These are phyloP conservation scores for Lucinisca nassula DNA, from an alignment of 2,888 invertebrate genomes.

Conservation along the genomic window DNA sequence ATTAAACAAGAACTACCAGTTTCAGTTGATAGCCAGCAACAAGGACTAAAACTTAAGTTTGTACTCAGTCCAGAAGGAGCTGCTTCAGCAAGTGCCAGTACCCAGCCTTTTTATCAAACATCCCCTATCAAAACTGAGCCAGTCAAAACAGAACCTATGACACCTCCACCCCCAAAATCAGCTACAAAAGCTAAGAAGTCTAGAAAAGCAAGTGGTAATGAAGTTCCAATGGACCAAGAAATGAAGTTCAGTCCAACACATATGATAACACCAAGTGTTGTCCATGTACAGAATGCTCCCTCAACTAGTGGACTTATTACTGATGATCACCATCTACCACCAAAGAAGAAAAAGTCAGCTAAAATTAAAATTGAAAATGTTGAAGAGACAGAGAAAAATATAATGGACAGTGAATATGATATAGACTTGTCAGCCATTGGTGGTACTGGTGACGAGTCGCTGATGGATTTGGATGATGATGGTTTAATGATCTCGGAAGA, in stretches of 20 bases:
- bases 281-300: slow-evolving; percentile 58
- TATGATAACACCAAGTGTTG: slow-evolving; percentile 55
- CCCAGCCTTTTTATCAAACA: not conserved
- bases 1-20: slow-evolving; percentile 34
- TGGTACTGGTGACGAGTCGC: slow-evolving; percentile 62
- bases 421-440: slow-evolving; percentile 57
- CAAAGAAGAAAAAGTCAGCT: slow-evolving; percentile 92
- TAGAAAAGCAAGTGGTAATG: slow-evolving; percentile 51
- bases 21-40: not conserved
- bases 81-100: not conserved
- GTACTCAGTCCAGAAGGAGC: not conserved
- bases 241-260: slow-evolving; percentile 33
- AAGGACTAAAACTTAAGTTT: not conserved
- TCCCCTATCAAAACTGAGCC: not conserved
- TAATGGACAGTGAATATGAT: slow-evolving; percentile 61
- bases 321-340: slow-evolving; percentile 88
- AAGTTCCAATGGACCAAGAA: not conserved
- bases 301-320: slow-evolving; percentile 46
- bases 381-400: slow-evolving; percentile 38
- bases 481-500: slow-evolving; percentile 66
- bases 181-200: slow-evolving; percentile 45
- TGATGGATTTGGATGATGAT: slow-evolving; percentile 66
- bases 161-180: not conserved
- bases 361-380: slow-evolving; percentile 76
- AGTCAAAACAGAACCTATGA: not conserved